These are phyloP conservation scores for Erannis defoliaria DNA, from an alignment of 2,888 invertebrate genomes.

Conservation along the genomic window DNA sequence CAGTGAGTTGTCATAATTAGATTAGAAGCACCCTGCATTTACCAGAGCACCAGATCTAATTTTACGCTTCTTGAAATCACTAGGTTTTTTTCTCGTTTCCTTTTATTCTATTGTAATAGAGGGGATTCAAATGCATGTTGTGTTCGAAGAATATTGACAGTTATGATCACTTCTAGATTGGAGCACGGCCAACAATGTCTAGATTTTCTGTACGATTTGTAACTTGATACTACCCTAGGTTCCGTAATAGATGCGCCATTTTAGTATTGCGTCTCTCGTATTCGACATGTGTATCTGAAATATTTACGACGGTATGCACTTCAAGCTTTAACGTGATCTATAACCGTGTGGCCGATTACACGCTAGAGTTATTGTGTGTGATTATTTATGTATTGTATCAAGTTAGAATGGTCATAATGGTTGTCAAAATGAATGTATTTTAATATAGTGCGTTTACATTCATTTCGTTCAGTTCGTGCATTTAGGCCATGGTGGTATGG, in stretches of 20 bases:
- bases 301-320: slow-evolving; percentile 76
- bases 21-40: slow-evolving; percentile 67
- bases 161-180: slow-evolving; percentile 85
- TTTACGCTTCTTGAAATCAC: slow-evolving; percentile 43
- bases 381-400: slow-evolving; percentile 46
- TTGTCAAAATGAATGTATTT: not conserved
- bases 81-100: slow-evolving; percentile 50
- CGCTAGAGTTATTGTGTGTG: slow-evolving; percentile 47
- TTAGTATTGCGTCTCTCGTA: slow-evolving; percentile 74
- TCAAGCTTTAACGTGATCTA: slow-evolving; percentile 61
- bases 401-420: slow-evolving; percentile 27
- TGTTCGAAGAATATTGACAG: slow-evolving; percentile 84
- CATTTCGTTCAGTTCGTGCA: not conserved
- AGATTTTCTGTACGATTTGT: slow-evolving; percentile 82
- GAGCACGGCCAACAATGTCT: slow-evolving; percentile 80
- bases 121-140: slow-evolving; percentile 74
- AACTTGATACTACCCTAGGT: slow-evolving; percentile 74
- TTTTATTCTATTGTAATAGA: slow-evolving; percentile 55
- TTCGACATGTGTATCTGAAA: slow-evolving; percentile 73
- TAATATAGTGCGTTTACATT: too few species aligned
- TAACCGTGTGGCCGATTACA: slow-evolving; percentile 49
- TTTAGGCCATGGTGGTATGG: too few species aligned
- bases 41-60: slow-evolving; percentile 59
- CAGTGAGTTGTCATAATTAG: slow-evolving; percentile 78
- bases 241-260: slow-evolving; percentile 82